These are phyloP conservation scores for Hyles euphorbiae DNA, from an alignment of 1,140 invertebrate genomes.

Conservation along the genomic window DNA sequence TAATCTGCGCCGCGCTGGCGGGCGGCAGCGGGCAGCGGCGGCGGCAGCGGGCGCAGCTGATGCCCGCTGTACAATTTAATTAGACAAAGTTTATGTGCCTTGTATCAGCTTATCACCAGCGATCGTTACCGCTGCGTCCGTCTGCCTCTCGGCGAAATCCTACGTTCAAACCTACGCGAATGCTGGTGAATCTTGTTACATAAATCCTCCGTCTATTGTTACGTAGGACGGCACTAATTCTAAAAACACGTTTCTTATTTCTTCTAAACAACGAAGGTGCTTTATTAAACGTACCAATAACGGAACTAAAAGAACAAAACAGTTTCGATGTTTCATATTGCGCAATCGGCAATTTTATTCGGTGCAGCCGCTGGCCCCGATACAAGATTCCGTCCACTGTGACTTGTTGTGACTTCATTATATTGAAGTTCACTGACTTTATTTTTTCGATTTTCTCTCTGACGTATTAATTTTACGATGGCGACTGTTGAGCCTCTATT, in stretches of 20 bases:
- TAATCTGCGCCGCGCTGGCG: slow-evolving; percentile 45
- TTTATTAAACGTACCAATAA: slow-evolving; percentile 35
- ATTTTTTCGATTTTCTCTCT: slow-evolving; percentile 7
- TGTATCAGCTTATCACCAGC: slow-evolving; percentile 42
- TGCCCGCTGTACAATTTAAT: slow-evolving; percentile 60
- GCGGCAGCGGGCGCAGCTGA: slow-evolving; percentile 40
- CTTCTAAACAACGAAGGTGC: slow-evolving; percentile 26
- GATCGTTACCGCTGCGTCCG: slow-evolving; percentile 24
- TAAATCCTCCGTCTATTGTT: slow-evolving; percentile 26
- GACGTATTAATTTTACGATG: too few relatives aligned
- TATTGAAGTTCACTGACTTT: slow-evolving; percentile 32
- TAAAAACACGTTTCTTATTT: slow-evolving; percentile 32
- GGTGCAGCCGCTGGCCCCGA: slow-evolving; percentile 27
- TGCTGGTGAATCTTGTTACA: slow-evolving; percentile 20
- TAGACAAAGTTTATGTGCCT: slow-evolving; percentile 55
- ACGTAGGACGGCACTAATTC: slow-evolving; percentile 17
- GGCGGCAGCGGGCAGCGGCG: slow-evolving; percentile 14
- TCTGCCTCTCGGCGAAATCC: slow-evolving; percentile 19
- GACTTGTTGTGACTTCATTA: slow-evolving; percentile 32
- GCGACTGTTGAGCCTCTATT: neutral
- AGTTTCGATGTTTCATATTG: slow-evolving; percentile 34
- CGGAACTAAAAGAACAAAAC: slow-evolving; percentile 35
- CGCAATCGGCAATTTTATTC: slow-evolving; percentile 36
- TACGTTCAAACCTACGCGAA: slow-evolving; percentile 27
- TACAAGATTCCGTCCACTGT: slow-evolving; percentile 22